Evolutionary conservation across 2,797 vertebrate genomes (phyloP), one percentile per base, ranked within the genome.

Genomic region (Sarcoramphus papa): DNA sequence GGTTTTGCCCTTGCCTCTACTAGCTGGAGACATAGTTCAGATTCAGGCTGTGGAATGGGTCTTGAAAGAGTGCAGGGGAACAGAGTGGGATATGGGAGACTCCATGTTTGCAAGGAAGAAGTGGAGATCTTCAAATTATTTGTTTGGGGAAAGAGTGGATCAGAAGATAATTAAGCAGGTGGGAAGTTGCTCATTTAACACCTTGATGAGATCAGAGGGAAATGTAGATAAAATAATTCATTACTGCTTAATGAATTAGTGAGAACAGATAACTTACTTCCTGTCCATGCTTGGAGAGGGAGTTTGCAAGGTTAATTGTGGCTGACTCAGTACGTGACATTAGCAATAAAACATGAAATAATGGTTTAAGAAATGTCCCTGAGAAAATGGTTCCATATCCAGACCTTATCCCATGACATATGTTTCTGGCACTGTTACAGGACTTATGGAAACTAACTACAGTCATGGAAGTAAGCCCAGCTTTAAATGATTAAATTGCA

Each of bases 391-490:
- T 60, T 93, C 64, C 4, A 0, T 82, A 64, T 62, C 33, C 48
- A 91, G n/a, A 45, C 22, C 14, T 74, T 82, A 80, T 70, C 7
- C 35, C 22, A n/a, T 95, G 90, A 78, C 62, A 27, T 77, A 57
- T 13, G 4, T 80, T 95, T 82, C 93, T 96, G 94, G 95, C 80
- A 62, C 50, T 57, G 30, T 85, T 83, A 48, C 35, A 75, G 41
- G 88, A 80, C 81, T 95, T 92, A 91, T 0, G 0, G 88, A 93
- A 96, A 85, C 64, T 80, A 67, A 43, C 84, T 83, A 28, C 35
- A 79, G 45, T 41, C 73, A 59, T 91, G 94, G 96, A 95, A 89
- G 20, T 37, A 87, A 95, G 90, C 92, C 95, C 90, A 95, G 77
- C 41, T 87, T 87, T 87, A 92, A 96, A 76, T 69, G 16, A 88